Evolutionary conservation across 2,113 vertebrate species (phyloP).

Genomic region (Emydura subglobosa): DNA sequence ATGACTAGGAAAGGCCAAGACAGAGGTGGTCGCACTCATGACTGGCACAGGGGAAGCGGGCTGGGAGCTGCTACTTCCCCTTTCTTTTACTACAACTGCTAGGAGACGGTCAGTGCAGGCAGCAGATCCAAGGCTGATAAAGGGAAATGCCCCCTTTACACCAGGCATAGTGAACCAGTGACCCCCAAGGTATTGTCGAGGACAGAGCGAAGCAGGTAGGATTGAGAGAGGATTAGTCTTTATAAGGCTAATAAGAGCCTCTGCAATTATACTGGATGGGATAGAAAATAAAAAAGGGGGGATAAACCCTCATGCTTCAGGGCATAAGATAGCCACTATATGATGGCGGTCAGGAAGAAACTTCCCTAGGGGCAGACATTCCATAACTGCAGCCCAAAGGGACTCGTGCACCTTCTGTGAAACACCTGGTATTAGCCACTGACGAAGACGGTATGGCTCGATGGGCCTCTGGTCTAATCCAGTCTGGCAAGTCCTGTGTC

Average conservation of each 20-base stretch:
- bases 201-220: too few species aligned
- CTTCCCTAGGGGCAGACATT: neutral
- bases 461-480: neutral
- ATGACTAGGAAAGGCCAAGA: neutral
- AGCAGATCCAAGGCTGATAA: neutral
- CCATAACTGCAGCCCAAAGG: neutral
- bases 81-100: neutral
- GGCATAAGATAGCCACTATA: too few species aligned
- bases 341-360: neutral
- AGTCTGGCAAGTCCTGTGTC: neutral
- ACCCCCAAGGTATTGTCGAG: neutral
- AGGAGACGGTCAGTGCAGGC: neutral
- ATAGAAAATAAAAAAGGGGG: neutral
- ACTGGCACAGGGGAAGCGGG: neutral
- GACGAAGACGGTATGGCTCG: too few species aligned
- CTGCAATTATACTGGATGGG: neutral
- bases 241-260: neutral
- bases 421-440: neutral
- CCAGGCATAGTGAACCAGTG: too few species aligned
- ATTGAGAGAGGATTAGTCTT: neutral
- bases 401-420: neutral
- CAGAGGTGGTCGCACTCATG: neutral
- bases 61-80: neutral
- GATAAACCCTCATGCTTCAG: neutral
- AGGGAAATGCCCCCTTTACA: too few species aligned